Evolutionary conservation across 35 echinoderm and acorn worm genomes (phyloP), one percentile per base, ranked within the genome.

Genomic region (Apostichopus parvimensis): DNA sequence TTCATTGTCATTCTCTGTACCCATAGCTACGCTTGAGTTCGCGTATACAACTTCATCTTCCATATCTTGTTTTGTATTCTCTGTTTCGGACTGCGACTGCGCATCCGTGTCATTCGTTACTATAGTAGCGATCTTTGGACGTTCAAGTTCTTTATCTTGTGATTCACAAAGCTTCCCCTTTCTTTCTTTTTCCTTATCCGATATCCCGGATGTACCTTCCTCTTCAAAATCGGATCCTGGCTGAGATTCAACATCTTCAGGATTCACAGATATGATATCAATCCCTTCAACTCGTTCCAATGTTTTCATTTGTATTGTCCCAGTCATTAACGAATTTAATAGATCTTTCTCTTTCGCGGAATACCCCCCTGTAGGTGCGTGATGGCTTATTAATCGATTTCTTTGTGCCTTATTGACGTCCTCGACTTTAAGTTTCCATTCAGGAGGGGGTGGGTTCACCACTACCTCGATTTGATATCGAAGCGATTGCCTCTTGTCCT

Each of bases 391-490:
- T 28, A 78, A 21, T 57, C 88, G 15, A 25, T 78, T 25, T 9
- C 88, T 58, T 77, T 90, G 34, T 9, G 58, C 70, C 53, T 77
- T 55, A 53, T n/a, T 24, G 2, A 77, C 88, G 28, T 90, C 70
- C 28, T 77, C 88, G 8, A 90, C 88, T 71, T 75, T 75, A 14
- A 77, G 58, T 64, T 90, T 11, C 88, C 88, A 90, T 75, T 90
- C 88, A 4, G 88, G 88, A 55, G 88, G 88, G 52, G 88, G 88
- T 28, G 88, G 88, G 55, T 90, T 90, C 22, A 90, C 88, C 12
- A 90, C 70, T 8, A 90, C 88, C 53, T 90, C 88, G 45, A 90
- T 90, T 15, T 87, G 85, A 72, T 68, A 62, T 23, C 85, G 4
- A n/a, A 87, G 18, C 9, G 85, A 87, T 68, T 87, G 61, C 5